Conservation (phyloP, 2,888 invertebrate species). For the Drosophila mimica region DNA sequence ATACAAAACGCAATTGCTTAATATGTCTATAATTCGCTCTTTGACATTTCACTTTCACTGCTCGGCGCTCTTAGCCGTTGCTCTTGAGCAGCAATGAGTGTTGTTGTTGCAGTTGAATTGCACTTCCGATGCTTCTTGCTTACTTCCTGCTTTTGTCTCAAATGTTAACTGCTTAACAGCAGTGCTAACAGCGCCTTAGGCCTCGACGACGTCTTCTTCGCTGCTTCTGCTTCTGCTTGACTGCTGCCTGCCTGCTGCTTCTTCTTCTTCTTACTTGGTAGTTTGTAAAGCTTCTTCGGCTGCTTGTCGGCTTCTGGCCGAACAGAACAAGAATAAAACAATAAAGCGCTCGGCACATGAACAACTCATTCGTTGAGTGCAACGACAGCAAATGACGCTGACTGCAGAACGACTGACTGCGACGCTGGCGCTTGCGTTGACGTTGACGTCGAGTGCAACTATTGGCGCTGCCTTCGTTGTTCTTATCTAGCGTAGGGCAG, state of each 20-base stretch:
- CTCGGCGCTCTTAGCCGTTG: conserved; percentile 19
- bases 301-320: conserved; percentile 32
- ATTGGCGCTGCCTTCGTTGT: conserved; percentile 59
- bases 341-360: conserved; percentile 11
- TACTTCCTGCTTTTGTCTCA: conserved; percentile 48
- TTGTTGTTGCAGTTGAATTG: conserved; percentile 23
- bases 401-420: conserved; percentile 50
- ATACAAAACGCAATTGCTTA: background rate
- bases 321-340: conserved; percentile 56
- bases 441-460: conserved; percentile 76
- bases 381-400: conserved; percentile 59
- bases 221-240: conserved; percentile 5
- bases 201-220: conserved; percentile 37
- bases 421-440: conserved; percentile 48
- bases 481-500: conserved; percentile 28
- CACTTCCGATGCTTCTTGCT: conserved; percentile 48
- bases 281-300: conserved; percentile 29
- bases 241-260: background rate
- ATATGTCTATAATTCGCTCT: background rate
- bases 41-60: conserved; percentile 41
- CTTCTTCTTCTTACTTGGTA: conserved; percentile 5
- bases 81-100: conserved; percentile 43
- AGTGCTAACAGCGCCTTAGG: conserved; percentile 35
- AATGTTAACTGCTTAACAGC: conserved; percentile 38
- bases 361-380: conserved; percentile 57